phyloP scores from a whole-genome alignment of 1,140 invertebrate species.

The Yoshiicerus persimilis region DNA sequence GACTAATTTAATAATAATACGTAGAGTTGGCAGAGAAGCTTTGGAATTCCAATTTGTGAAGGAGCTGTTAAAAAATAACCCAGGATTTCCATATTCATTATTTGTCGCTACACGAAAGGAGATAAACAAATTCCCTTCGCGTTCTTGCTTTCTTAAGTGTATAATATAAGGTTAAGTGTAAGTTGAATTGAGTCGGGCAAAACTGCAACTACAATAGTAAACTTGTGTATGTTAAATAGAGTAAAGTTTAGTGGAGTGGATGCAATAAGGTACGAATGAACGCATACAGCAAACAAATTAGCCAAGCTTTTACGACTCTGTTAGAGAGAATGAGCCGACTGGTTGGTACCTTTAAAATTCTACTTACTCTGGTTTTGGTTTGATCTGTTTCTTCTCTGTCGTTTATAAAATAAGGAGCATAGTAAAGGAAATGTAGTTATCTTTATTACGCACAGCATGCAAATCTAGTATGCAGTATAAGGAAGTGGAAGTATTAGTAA shows the following conservation, averaged over 20 bases:
- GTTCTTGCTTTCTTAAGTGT: neutral
- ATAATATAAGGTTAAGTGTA: neutral
- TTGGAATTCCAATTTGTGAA: neutral
- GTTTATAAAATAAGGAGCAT: neutral
- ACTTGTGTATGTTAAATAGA: neutral
- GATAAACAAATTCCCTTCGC: neutral
- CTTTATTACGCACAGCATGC: neutral
- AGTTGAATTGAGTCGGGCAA: no score
- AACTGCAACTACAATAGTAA: neutral
- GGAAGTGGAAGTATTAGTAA: neutral
- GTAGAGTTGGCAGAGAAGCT: neutral
- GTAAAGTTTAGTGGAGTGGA: neutral
- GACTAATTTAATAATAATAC: neutral
- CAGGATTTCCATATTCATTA: neutral
- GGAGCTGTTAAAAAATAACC: neutral
- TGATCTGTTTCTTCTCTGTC: neutral
- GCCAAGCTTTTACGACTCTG: constrained; percentile 2
- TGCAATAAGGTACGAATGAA: neutral
- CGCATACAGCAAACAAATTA: neutral
- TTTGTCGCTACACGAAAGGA: neutral
- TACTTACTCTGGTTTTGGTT: neutral
- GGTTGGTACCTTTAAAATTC: neutral
- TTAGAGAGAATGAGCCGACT: neutral
- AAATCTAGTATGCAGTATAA: neutral
- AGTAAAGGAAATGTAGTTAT: neutral